Percentiles rank a stretch among this genome's conserved stretches.
These are phyloP conservation scores for Lagodon rhomboides DNA, from an alignment of 2,797 vertebrate genomes.

Conservation along the genomic window DNA sequence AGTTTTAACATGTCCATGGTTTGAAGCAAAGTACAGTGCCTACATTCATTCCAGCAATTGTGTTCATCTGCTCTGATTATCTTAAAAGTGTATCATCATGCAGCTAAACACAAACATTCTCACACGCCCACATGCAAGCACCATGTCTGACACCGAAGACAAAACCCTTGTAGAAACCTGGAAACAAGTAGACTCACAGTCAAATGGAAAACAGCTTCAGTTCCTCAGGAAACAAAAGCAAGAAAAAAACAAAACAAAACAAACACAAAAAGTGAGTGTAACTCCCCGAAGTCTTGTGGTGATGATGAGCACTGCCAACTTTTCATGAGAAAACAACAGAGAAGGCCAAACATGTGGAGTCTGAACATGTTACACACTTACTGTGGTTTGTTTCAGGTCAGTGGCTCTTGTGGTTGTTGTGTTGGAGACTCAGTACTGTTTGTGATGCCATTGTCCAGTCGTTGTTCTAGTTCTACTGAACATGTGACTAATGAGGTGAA, in stretches of 20 bases:
- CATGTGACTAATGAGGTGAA: slow-evolving; percentile 25
- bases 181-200: slow-evolving; percentile 33
- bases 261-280: neutral
- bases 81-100: slow-evolving; percentile 2
- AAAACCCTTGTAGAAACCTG: slow-evolving; percentile 34
- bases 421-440: slow-evolving; percentile 11
- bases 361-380: slow-evolving; percentile 24
- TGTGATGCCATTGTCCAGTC: slow-evolving; percentile 3
- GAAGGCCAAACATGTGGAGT: slow-evolving; percentile 7
- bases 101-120: neutral
- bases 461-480: slow-evolving; percentile 41
- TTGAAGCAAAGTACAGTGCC: too few relatives aligned
- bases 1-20: too few relatives aligned
- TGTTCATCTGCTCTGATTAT: neutral
- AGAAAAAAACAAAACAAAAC: neutral
- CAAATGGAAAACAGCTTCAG: slow-evolving; percentile 50
- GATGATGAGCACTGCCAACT: slow-evolving; percentile 32
- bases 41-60: too few relatives aligned
- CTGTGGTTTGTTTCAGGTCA: slow-evolving; percentile 39
- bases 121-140: slow-evolving; percentile 20
- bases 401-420: slow-evolving; percentile 23
- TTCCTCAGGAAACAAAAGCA: slow-evolving; percentile 22
- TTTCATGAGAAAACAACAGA: slow-evolving; percentile 20
- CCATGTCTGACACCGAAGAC: slow-evolving; percentile 4
- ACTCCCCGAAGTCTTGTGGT: slow-evolving; percentile 38